Evolutionary conservation across 2,888 invertebrate genomes (phyloP).

Genomic region (Lysandra bellargus): DNA sequence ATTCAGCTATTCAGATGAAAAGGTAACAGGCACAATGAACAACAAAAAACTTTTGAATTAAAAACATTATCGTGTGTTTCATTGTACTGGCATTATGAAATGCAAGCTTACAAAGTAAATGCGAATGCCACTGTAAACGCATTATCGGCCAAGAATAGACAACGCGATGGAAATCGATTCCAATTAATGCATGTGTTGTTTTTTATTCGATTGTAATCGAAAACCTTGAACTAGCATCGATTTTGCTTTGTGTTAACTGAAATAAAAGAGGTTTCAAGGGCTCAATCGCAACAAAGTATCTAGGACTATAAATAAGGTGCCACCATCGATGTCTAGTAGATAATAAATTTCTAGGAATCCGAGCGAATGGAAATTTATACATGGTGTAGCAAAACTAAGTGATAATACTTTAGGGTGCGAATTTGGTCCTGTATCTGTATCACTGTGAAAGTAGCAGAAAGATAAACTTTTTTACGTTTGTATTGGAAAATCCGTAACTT

Average conservation of each 20-base stretch:
- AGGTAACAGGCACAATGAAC: too few species aligned
- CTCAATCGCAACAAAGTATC: background rate
- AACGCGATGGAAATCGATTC: constrained; percentile 24
- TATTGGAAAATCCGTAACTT: too few species aligned
- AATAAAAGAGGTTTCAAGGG: constrained; percentile 19
- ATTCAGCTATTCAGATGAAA: too few species aligned
- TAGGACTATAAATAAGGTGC: background rate
- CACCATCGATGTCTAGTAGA: background rate
- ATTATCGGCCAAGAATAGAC: constrained; percentile 22
- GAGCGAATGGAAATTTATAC: too few species aligned
- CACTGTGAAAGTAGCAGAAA: too few species aligned
- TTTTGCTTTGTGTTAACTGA: constrained; percentile 18
- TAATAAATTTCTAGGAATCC: background rate
- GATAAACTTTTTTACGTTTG: too few species aligned
- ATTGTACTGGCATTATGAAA: background rate
- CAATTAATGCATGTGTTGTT: constrained; percentile 28
- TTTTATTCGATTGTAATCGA: constrained; percentile 20
- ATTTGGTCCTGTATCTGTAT: too few species aligned
- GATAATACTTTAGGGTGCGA: too few species aligned
- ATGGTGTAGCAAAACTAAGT: too few species aligned
- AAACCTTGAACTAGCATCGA: constrained; percentile 23
- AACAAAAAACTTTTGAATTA: too few species aligned
- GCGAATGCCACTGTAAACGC: constrained; percentile 29
- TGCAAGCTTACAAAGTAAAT: background rate
- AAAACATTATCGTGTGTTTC: too few species aligned